Evolutionary conservation across 2,113 vertebrate species (phyloP).

Genomic region (human): GRCh38 chr11:130654001-130654500

Average conservation of each 20-base stretch:
- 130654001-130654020: neutral
- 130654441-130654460: neutral
- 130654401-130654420: conserved; percentile 55
- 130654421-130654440: conserved; percentile 45
- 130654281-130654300: conserved; percentile 50
- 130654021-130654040: conserved; percentile 56
- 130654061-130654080: conserved; percentile 26
- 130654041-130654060: conserved; percentile 39
- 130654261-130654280: conserved; percentile 70
- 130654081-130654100: conserved; percentile 33
- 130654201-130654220: conserved; percentile 56
- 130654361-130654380: conserved; percentile 69
- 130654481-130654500: conserved; percentile 65
- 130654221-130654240: conserved; percentile 53
- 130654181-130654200: conserved; percentile 63
- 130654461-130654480: conserved; percentile 58
- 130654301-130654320: conserved; percentile 56
- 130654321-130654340: conserved; percentile 68
- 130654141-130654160: conserved; percentile 57
- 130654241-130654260: conserved; percentile 54
- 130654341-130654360: conserved; percentile 70
- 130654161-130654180: conserved; percentile 65
- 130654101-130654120: neutral
- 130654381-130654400: conserved; percentile 51
- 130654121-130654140: conserved; percentile 51